These are phyloP conservation scores for Turritopsis dohrnii DNA, from an alignment of 30 jellyfish, hydroid and myxozoan genomes.

Conservation along the genomic window DNA sequence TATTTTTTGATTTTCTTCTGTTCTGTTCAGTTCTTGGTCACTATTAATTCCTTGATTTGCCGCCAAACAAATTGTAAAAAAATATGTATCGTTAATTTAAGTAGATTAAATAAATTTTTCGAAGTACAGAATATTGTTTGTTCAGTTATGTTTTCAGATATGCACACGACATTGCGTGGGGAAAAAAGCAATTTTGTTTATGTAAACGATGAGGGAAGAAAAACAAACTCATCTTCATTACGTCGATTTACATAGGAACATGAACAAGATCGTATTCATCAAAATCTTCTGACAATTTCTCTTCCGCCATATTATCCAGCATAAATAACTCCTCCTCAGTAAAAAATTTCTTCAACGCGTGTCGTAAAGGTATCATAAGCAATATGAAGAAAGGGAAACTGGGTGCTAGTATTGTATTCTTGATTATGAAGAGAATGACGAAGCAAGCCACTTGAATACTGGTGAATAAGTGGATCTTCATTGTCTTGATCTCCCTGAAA, in stretches of 20 bases:
- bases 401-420: conserved; percentile 59
- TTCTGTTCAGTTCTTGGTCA: not conserved
- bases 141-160: no score
- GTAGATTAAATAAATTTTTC: no score
- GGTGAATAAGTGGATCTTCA: conserved; percentile 63
- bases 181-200: not conserved
- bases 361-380: conserved; percentile 60
- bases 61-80: not conserved
- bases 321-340: conserved; percentile 75
- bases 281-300: conserved; percentile 33
- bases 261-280: conserved; percentile 33
- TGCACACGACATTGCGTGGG: not conserved
- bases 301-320: conserved; percentile 59
- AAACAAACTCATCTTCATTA: no score
- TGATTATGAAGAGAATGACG: conserved; percentile 42
- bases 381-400: conserved; percentile 71
- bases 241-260: conserved; percentile 35
- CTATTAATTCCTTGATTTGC: not conserved
- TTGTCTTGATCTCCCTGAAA: conserved; percentile 55
- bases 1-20: not conserved
- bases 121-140: not conserved
- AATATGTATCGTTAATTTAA: not conserved
- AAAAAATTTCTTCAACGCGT: conserved; percentile 26
- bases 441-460: conserved; percentile 54
- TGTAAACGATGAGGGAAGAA: not conserved